Conservation (phyloP, 2,797 vertebrate genomes). For the Bovichtus variegatus region DNA sequence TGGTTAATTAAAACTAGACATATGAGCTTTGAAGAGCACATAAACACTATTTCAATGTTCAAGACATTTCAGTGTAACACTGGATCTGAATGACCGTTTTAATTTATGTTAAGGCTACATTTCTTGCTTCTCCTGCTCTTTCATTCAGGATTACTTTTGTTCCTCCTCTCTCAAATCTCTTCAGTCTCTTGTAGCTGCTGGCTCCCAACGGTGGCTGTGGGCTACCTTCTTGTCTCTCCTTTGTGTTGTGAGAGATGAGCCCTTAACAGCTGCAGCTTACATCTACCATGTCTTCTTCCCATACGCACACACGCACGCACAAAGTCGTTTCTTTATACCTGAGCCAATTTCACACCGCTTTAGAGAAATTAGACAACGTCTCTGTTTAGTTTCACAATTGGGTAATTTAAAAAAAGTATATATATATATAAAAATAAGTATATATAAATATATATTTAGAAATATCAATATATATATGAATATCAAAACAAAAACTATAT, state of each 20-base stretch:
- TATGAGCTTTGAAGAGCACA: background rate
- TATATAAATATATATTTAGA: too few relatives aligned
- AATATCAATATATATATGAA: too few relatives aligned
- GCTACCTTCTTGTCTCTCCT: slow-evolving; percentile 62
- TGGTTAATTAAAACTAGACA: background rate
- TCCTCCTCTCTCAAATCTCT: slow-evolving; percentile 59
- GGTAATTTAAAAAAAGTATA: slow-evolving; percentile 22
- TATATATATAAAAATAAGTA: background rate
- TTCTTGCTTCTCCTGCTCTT: slow-evolving; percentile 45
- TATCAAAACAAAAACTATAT: too few relatives aligned
- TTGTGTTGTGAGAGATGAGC: slow-evolving; percentile 71
- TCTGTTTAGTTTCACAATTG: slow-evolving; percentile 57
- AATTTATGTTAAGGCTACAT: slow-evolving; percentile 30
- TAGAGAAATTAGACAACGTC: slow-evolving; percentile 68
- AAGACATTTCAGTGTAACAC: slow-evolving; percentile 23
- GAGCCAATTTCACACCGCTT: slow-evolving; percentile 75
- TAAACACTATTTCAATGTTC: background rate
- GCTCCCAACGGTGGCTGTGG: slow-evolving; percentile 64
- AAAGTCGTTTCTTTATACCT: slow-evolving; percentile 45
- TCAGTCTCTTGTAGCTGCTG: slow-evolving; percentile 54
- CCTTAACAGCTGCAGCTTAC: slow-evolving; percentile 73
- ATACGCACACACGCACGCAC: slow-evolving; percentile 24
- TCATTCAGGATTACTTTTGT: slow-evolving; percentile 64
- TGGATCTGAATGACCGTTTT: slow-evolving; percentile 20
- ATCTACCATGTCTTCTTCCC: slow-evolving; percentile 56